phyloP scores from a whole-genome alignment of 2,888 invertebrate genomes.

The Drosophila borborema region DNA sequence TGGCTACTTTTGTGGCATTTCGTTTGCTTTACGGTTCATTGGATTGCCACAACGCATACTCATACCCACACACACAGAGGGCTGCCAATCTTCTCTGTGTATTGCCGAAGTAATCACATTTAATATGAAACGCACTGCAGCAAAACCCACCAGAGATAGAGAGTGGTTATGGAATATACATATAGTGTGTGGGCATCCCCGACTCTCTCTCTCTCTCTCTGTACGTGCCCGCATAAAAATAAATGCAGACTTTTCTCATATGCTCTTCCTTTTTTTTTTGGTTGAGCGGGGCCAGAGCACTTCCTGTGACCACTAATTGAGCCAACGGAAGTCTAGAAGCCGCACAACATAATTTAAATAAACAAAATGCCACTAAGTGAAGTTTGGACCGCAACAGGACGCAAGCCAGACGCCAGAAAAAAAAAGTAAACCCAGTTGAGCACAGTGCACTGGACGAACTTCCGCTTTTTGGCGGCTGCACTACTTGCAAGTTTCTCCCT shows the following conservation, averaged over 20 bases:
- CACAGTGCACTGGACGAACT: constrained; percentile 28
- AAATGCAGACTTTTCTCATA: constrained; percentile 60
- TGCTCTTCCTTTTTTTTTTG: constrained; percentile 2
- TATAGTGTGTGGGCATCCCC: constrained; percentile 17
- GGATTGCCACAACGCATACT: constrained; percentile 49
- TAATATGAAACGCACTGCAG: constrained; percentile 82
- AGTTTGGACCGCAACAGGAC: constrained; percentile 76
- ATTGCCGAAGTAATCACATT: constrained; percentile 80
- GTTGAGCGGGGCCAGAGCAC: constrained; percentile 28
- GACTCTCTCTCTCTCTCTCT: constrained; percentile 1
- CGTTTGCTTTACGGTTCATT: constrained; percentile 78
- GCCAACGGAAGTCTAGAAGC: constrained; percentile 78
- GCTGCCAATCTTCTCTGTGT: constrained; percentile 68
- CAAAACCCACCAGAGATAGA: constrained; percentile 65
- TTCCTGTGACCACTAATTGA: constrained; percentile 78
- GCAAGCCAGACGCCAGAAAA: constrained; percentile 45
- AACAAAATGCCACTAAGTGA: constrained; percentile 78
- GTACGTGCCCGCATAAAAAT: constrained; percentile 60
- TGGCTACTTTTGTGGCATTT: constrained; percentile 50
- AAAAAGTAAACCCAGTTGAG: not conserved
- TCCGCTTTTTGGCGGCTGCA: constrained; percentile 52
- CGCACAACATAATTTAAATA: constrained; percentile 80
- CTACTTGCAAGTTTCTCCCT: constrained; percentile 31
- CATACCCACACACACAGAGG: not conserved
- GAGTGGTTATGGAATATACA: constrained; percentile 42